Evolutionary conservation across 2,888 invertebrate genomes (phyloP).

Genomic region (Crepidodera aurea): DNA sequence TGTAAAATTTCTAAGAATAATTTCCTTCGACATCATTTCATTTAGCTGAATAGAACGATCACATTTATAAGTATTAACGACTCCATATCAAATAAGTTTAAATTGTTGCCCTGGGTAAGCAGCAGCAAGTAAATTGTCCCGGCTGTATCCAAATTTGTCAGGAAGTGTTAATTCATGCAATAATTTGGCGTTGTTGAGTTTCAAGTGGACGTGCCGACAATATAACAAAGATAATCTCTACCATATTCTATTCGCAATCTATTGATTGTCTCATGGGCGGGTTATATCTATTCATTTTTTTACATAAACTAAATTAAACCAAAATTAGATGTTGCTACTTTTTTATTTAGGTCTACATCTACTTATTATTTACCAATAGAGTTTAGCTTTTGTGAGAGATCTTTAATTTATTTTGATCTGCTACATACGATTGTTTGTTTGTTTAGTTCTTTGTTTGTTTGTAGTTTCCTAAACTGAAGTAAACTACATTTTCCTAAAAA

Average conservation of each 20-base stretch:
- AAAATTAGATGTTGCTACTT: too few species aligned
- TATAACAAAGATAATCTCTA: constrained; percentile 28
- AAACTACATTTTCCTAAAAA: too few species aligned
- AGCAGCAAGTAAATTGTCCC: constrained; percentile 20
- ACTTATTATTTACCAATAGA: too few species aligned
- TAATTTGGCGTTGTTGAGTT: constrained; percentile 25
- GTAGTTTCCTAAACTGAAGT: too few species aligned
- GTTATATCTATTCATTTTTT: too few species aligned
- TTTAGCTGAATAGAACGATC: neutral
- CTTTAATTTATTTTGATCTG: too few species aligned
- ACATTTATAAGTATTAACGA: neutral
- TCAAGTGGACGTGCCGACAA: constrained; percentile 27
- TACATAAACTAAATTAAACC: too few species aligned
- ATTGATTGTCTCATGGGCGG: neutral
- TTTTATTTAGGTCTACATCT: too few species aligned
- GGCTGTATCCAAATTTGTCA: constrained; percentile 21
- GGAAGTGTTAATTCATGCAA: constrained; percentile 26
- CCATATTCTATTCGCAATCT: constrained; percentile 7
- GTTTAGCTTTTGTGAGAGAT: too few species aligned
- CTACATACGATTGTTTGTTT: too few species aligned
- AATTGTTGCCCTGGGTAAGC: constrained; percentile 8
- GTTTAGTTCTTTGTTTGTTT: too few species aligned
- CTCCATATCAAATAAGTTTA: constrained; percentile 22
- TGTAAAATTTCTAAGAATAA: neutral
- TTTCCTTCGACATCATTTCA: neutral